Percentiles rank a stretch among this genome's conserved stretches.
Evolutionary conservation across 2,888 invertebrate genomes (phyloP).

Genomic region (Agriopis marginaria): DNA sequence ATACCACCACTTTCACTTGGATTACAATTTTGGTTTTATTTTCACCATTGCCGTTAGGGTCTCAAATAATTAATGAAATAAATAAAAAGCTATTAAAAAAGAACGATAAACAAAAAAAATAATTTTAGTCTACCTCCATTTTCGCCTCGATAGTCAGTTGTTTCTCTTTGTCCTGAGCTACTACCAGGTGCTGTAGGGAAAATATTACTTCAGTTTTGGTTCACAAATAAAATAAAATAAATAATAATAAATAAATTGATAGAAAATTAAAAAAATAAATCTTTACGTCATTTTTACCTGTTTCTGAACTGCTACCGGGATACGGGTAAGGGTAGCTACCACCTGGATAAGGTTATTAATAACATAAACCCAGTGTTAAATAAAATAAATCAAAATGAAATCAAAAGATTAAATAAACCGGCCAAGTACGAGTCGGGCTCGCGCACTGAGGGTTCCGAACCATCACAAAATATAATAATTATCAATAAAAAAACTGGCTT

Average conservation of each 20-base stretch:
- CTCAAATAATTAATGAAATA: conserved; percentile 15
- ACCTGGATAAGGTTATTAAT: background rate
- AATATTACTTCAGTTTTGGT: background rate
- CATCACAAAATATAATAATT: no score
- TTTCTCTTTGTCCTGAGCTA: conserved; percentile 24
- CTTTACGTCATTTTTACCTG: background rate
- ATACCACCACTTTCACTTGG: conserved; percentile 1
- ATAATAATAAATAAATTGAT: background rate
- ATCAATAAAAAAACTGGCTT: no score
- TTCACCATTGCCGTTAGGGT: conserved; percentile 14
- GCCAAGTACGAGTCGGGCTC: no score
- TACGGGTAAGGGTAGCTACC: conserved; percentile 3
- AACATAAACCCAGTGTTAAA: background rate
- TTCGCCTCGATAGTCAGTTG: conserved; percentile 28
- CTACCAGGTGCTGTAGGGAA: conserved; percentile 1
- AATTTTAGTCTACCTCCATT: conserved; percentile 21
- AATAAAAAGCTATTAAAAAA: conserved; percentile 8
- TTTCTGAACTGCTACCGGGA: background rate
- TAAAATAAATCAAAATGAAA: background rate
- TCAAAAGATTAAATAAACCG: background rate
- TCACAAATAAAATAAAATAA: background rate
- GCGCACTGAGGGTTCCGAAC: no score
- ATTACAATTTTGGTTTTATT: conserved; percentile 3
- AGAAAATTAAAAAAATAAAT: background rate
- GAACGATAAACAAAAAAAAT: background rate